Conservation (phyloP, 2,888 invertebrate genomes). For the Lagria hirta region DNA sequence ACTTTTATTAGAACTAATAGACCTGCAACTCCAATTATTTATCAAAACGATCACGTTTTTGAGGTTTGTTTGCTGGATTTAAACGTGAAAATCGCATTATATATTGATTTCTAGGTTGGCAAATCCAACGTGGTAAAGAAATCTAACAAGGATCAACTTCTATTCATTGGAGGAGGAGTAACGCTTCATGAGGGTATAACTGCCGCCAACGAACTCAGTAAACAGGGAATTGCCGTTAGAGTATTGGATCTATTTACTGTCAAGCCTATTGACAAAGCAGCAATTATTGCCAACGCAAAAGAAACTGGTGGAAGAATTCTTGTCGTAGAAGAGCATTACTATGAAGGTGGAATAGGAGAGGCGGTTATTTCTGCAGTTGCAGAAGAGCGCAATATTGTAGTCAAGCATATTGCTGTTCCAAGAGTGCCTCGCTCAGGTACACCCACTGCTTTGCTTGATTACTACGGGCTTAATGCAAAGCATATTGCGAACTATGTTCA, state of each 20-base stretch:
- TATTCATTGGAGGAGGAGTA: constrained; percentile 91
- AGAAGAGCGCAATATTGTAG: constrained; percentile 66
- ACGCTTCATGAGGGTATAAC: constrained; percentile 88
- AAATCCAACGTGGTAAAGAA: constrained; percentile 78
- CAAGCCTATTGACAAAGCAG: constrained; percentile 86
- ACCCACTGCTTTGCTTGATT: constrained; percentile 79
- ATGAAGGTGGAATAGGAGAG: constrained; percentile 94
- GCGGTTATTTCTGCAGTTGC: constrained; percentile 85
- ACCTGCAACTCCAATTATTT: constrained; percentile 85
- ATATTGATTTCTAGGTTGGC: constrained; percentile 60
- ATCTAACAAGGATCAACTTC: constrained; percentile 73
- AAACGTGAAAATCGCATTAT: constrained; percentile 8
- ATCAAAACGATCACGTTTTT: constrained; percentile 81
- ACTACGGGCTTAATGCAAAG: constrained; percentile 84
- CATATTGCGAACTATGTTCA: constrained; percentile 69
- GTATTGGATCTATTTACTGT: constrained; percentile 95
- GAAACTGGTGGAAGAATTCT: constrained; percentile 80
- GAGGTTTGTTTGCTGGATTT: constrained; percentile 55
- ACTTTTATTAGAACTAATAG: constrained; percentile 96
- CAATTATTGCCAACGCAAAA: constrained; percentile 74
- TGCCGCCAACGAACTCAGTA: constrained; percentile 76
- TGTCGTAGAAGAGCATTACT: constrained; percentile 97
- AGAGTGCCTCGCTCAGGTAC: constrained; percentile 92
- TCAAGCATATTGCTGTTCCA: constrained; percentile 78
- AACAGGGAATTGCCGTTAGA: constrained; percentile 72